Evolutionary conservation across 2,113 vertebrate genomes (phyloP), one percentile per base, ranked within the genome.

Genomic region (Pterocles orientalis): DNA sequence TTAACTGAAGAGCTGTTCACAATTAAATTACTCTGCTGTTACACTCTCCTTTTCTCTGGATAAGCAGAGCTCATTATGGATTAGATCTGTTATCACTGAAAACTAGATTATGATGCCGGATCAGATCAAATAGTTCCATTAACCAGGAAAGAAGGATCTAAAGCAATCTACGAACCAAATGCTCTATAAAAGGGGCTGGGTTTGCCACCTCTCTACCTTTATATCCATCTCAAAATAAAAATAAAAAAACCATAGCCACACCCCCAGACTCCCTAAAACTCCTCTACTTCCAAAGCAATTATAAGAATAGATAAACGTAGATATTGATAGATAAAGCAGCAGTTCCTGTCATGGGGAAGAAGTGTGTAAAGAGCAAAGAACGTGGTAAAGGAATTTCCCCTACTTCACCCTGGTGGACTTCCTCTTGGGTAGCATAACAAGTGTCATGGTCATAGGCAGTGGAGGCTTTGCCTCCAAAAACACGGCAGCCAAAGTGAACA

Each of bases 1-100:
- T 86, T 93, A 88, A 88, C 51, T 79, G 84, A 95, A 89, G 70
- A 85, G n/a, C 57, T 76, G 20, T 54, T 94, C 66, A 82, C 33
- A 66, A 68, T 60, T 50, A 75, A 93, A 90, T 88, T 73, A 39
- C 36, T 79, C 69, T 78, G 33, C 51, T 95, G 4, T 71, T 81
- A n/a, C 21, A 53, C 4, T 79, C 24, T 51, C 53, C 17, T 93
- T 87, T 93, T 70, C 36, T 80, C 34, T 81, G 51, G 48, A 88
- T 90, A 51, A 90, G 75, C 80, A 90, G 54, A 87, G 26, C 50
- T 91, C 25, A 81, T 90, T 86, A 78, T 68, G 17, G 50, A 28
- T 60, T 91, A 83, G 66, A 80, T 84, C 39, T 87, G 53, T 72
- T 85, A 33, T 56, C 60, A n/a, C 24, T 47, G 78, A 82, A 79